phyloP scores from a whole-genome alignment of 1,140 invertebrate genomes.

The Drosophila repleta region DNA sequence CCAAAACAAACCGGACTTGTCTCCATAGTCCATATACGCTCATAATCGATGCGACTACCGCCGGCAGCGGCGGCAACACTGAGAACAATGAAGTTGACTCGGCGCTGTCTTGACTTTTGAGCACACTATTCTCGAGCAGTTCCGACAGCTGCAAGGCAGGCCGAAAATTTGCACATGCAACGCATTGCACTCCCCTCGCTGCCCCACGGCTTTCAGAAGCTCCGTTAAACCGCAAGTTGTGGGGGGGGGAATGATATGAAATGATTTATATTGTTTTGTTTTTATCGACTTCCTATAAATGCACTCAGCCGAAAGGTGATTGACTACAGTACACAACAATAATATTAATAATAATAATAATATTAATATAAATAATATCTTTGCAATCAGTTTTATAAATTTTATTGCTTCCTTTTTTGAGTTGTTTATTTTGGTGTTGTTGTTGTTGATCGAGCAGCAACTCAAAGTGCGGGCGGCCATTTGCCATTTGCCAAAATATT shows the following conservation, averaged over 20 bases:
- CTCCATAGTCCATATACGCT: slow-evolving; percentile 73
- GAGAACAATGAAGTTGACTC: slow-evolving; percentile 45
- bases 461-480: slow-evolving; percentile 11
- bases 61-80: slow-evolving; percentile 47
- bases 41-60: slow-evolving; percentile 71
- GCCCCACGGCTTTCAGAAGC: slow-evolving; percentile 5
- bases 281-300: slow-evolving; percentile 78
- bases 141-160: slow-evolving; percentile 73
- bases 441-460: slow-evolving; percentile 18
- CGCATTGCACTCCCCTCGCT: slow-evolving; percentile 10
- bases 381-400: slow-evolving; percentile 58
- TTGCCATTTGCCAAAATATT: slow-evolving; percentile 55
- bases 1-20: slow-evolving; percentile 74
- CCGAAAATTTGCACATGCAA: slow-evolving; percentile 64
- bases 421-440: slow-evolving; percentile 17
- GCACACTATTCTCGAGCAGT: slow-evolving; percentile 64
- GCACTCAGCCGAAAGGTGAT: slow-evolving; percentile 68
- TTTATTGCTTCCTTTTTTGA: slow-evolving; percentile 67
- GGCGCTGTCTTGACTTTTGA: slow-evolving; percentile 59
- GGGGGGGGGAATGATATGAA: slow-evolving; percentile 39
- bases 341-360: slow-evolving; percentile 45
- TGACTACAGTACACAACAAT: slow-evolving; percentile 62
- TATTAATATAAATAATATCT: slow-evolving; percentile 44
- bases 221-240: slow-evolving; percentile 16
- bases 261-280: slow-evolving; percentile 57